Evolutionary conservation across 30 jellyfish, hydroid and myxozoan genomes (phyloP).

Genomic region (Pelagia noctiluca): DNA sequence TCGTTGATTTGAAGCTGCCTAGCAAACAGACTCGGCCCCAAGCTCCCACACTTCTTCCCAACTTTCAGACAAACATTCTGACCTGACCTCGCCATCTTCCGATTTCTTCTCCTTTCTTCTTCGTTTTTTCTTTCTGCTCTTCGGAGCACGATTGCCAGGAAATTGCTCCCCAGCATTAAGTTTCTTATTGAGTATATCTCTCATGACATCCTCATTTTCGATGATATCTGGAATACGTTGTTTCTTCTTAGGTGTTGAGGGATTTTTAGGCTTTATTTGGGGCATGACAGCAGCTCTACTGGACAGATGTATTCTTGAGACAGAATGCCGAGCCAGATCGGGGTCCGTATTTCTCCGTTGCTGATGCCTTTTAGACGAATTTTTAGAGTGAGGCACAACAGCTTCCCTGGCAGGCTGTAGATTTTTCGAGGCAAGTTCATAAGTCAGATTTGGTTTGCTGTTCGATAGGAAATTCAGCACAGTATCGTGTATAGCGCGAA

Average conservation of each 20-base stretch:
- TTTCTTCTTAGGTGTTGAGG: background rate
- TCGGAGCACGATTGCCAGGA: slow-evolving; percentile 36
- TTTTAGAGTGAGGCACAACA: too few relatives aligned
- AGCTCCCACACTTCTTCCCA: slow-evolving; percentile 82
- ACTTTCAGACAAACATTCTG: slow-evolving; percentile 43
- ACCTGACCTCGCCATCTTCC: slow-evolving; percentile 10
- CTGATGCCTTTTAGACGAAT: too few relatives aligned
- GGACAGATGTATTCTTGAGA: background rate
- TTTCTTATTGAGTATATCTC: slow-evolving; percentile 27
- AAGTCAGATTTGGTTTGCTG: slow-evolving; percentile 9
- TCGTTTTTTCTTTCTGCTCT: slow-evolving; percentile 23
- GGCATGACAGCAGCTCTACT: background rate
- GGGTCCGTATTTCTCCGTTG: background rate
- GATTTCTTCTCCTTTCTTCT: background rate
- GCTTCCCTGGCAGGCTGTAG: too few relatives aligned
- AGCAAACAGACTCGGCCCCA: slow-evolving; percentile 47
- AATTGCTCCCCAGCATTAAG: slow-evolving; percentile 19
- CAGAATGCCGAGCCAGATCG: background rate
- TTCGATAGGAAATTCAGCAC: background rate
- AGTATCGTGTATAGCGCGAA: slow-evolving; percentile 38
- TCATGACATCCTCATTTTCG: slow-evolving; percentile 53
- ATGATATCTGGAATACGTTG: background rate
- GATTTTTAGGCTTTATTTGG: background rate
- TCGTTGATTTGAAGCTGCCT: too few relatives aligned
- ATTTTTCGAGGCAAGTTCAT: too few relatives aligned